Conservation (phyloP, 2,797 vertebrate species). For the Peromyscus melanophrys region DNA sequence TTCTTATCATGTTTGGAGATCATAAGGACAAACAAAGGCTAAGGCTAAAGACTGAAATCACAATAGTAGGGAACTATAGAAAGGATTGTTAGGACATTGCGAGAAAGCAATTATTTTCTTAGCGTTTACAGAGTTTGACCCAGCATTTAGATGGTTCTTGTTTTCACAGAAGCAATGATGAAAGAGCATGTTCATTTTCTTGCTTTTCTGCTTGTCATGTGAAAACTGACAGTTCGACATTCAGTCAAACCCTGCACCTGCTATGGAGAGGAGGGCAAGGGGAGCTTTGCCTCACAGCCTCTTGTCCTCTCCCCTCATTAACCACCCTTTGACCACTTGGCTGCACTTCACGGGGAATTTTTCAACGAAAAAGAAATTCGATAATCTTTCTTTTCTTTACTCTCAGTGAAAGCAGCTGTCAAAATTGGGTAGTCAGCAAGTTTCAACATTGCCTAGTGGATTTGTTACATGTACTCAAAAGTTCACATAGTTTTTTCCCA, state of each 20-base stretch:
- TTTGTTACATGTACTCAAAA: neutral
- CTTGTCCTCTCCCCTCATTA: neutral
- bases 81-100: neutral
- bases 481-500: neutral
- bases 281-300: neutral
- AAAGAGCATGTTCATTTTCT: neutral
- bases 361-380: neutral
- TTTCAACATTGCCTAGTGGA: neutral
- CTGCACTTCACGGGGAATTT: neutral
- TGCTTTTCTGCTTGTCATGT: neutral
- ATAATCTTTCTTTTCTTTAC: constrained; percentile 12
- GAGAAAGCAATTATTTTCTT: neutral
- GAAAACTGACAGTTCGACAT: neutral
- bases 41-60: neutral
- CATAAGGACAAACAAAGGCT: constrained; percentile 7
- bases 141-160: too few relatives aligned
- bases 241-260: neutral
- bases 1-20: constrained; percentile 46
- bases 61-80: neutral
- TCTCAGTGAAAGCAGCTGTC: neutral
- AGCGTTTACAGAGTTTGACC: neutral
- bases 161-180: neutral
- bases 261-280: accelerated
- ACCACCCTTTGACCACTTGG: neutral
- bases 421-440: neutral